These are phyloP conservation scores for Dryas iulia DNA, from an alignment of 1,140 invertebrate genomes.

Conservation along the genomic window DNA sequence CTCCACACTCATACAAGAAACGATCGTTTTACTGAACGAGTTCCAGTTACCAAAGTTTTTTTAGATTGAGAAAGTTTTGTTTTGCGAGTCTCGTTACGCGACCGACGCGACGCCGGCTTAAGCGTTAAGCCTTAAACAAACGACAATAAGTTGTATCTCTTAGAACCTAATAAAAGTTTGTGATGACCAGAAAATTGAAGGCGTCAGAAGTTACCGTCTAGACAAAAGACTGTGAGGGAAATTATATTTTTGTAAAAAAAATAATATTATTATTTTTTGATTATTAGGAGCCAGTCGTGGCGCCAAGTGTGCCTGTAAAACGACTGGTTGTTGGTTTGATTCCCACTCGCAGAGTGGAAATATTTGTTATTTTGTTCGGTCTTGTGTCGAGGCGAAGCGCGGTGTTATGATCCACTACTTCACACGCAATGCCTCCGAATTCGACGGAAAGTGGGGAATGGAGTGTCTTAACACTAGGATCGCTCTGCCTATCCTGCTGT, in stretches of 20 bases:
- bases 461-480: no score
- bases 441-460: no score
- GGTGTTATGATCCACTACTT: no score
- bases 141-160: conserved; percentile 3
- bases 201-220: background rate
- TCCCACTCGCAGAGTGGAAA: no score
- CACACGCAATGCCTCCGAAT: no score
- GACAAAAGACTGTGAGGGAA: background rate
- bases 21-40: conserved; percentile 3
- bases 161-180: conserved; percentile 5
- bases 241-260: background rate
- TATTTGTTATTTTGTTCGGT: no score
- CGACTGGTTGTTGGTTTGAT: no score
- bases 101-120: background rate
- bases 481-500: no score
- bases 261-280: background rate
- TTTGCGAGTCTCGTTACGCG: background rate
- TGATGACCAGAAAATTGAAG: conserved; percentile 3
- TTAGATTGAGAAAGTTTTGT: conserved; percentile 3
- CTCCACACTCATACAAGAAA: background rate
- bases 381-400: no score
- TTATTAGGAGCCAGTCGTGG: no score
- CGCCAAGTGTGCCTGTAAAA: no score
- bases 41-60: background rate
- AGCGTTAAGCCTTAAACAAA: conserved; percentile 3